phyloP scores from a whole-genome alignment of 2,888 invertebrate species.

The Catocala sponsa region DNA sequence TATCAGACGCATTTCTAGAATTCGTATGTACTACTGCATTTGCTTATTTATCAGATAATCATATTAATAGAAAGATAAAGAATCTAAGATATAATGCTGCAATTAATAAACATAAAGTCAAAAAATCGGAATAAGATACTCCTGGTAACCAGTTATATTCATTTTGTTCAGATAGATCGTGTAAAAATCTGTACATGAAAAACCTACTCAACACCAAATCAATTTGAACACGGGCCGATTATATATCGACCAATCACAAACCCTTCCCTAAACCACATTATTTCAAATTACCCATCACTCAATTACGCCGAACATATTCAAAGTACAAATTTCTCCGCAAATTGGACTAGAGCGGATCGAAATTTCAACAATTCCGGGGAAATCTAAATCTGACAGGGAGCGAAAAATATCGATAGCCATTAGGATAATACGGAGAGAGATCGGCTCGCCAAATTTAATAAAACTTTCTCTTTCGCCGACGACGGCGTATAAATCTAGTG shows the following conservation, averaged over 20 bases:
- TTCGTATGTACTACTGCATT: too few species aligned
- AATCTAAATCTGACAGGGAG: not conserved
- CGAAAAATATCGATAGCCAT: conserved; percentile 44
- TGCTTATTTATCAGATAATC: too few species aligned
- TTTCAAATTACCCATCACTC: not conserved
- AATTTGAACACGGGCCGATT: conserved; percentile 1
- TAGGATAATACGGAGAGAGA: conserved; percentile 48
- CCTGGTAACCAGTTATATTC: too few species aligned
- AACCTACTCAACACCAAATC: not conserved
- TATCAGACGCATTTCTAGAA: too few species aligned
- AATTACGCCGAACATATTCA: conserved; percentile 1
- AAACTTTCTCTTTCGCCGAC: conserved; percentile 43
- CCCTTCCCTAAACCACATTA: not conserved
- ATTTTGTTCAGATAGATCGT: too few species aligned
- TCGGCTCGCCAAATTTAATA: conserved; percentile 49
- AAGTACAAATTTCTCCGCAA: conserved; percentile 5
- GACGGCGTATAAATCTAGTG: conserved; percentile 42
- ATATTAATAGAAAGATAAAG: too few species aligned
- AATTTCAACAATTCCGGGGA: conserved; percentile 9
- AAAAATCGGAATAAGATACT: too few species aligned
- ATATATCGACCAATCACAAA: not conserved
- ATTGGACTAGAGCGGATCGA: conserved; percentile 5
- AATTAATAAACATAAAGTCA: too few species aligned
- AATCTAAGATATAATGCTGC: too few species aligned
- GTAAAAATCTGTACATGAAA: too few species aligned